Percentiles rank a stretch among this genome's conserved stretches.
These are phyloP conservation scores for Acrocephalus scirpaceus DNA, from an alignment of 2,797 vertebrate species.

Conservation along the genomic window DNA sequence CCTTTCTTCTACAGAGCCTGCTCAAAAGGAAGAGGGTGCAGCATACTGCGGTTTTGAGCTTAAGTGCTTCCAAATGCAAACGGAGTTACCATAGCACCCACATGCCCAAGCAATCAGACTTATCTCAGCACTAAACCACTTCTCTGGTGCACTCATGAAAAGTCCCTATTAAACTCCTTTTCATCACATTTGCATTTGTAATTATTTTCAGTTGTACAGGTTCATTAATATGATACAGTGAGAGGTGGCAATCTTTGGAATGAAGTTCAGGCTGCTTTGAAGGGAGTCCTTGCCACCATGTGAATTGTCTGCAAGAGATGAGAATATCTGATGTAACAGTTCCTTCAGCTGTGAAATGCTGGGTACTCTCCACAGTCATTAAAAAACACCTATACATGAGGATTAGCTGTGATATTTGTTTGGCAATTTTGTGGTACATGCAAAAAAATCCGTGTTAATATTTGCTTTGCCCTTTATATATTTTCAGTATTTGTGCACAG, in stretches of 20 bases:
- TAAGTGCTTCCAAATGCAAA: constrained; percentile 74
- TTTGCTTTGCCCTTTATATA: background rate
- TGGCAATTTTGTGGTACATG: background rate
- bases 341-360: background rate
- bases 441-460: background rate
- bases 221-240: background rate
- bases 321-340: background rate
- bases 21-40: constrained; percentile 78
- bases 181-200: constrained; percentile 6
- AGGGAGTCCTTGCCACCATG: background rate
- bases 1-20: constrained; percentile 68
- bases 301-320: background rate
- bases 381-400: background rate
- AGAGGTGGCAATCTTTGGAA: background rate
- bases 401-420: background rate
- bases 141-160: constrained; percentile 75
- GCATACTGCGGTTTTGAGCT: constrained; percentile 71
- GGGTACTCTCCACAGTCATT: background rate
- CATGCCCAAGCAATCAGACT: constrained; percentile 66
- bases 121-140: constrained; percentile 83
- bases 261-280: background rate
- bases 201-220: constrained; percentile 23
- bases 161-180: constrained; percentile 37
- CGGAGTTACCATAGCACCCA: constrained; percentile 80
- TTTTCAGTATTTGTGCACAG: background rate